phyloP scores from a whole-genome alignment of 2,888 invertebrate species.

The Philaethria dido region DNA sequence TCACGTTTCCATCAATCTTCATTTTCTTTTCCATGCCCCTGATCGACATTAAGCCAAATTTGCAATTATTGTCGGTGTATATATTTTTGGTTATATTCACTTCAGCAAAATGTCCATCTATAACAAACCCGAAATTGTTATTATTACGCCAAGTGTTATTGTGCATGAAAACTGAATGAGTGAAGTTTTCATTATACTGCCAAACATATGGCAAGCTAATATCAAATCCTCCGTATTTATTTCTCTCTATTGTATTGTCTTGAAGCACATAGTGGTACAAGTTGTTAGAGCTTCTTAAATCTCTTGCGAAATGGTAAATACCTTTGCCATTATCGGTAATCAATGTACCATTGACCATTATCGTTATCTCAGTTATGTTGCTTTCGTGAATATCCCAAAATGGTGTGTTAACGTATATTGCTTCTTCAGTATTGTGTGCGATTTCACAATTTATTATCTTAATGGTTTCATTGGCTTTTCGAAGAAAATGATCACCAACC shows the following conservation, averaged over 20 bases:
- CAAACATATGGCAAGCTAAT: conserved; percentile 96
- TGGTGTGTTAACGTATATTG: conserved; percentile 92
- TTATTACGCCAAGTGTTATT: conserved; percentile 96
- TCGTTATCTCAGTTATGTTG: conserved; percentile 94
- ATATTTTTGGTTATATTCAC: conserved; percentile 93
- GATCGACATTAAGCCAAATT: conserved; percentile 90
- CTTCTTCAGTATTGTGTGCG: conserved; percentile 91
- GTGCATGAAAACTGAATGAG: conserved; percentile 93
- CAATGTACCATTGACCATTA: conserved; percentile 93
- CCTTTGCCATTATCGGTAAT: conserved; percentile 95
- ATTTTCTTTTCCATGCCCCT: conserved; percentile 99
- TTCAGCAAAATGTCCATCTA: conserved; percentile 97
- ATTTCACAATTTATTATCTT: conserved; percentile 91
- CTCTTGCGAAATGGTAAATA: conserved; percentile 94
- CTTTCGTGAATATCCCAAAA: conserved; percentile 93
- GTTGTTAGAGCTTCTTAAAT: conserved; percentile 97
- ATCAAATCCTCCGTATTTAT: conserved; percentile 93
- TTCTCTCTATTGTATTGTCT: conserved; percentile 93
- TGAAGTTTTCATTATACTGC: conserved; percentile 97
- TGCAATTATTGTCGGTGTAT: conserved; percentile 94
- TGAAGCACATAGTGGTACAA: conserved; percentile 97
- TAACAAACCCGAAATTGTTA: conserved; percentile 90
- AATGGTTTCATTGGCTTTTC: conserved; percentile 94
- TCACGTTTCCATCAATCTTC: conserved; percentile 90
- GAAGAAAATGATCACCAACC: conserved; percentile 91